Base-by-base conservation (phyloP, 2,797 vertebrate genomes). In the Heteromormyrus szaboi region DNA sequence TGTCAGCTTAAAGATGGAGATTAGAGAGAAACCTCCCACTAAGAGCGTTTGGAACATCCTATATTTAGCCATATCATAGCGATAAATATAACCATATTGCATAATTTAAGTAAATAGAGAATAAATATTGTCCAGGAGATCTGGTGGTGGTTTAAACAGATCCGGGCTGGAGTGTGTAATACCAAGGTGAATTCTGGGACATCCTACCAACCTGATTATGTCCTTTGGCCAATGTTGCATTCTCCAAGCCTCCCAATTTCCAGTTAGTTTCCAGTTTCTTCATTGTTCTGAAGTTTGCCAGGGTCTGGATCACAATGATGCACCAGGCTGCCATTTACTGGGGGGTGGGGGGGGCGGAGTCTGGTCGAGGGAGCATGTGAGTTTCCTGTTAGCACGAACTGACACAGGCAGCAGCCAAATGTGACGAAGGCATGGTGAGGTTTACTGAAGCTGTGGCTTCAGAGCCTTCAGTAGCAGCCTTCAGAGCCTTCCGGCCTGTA, bases 1-100 rank as follows among this genome's bases (percentile, higher is more conserved):
- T 98, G 98, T 98, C 98, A 98, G 97, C 96, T 96, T 97, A 96
- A 96, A 98, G 97, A 98, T 96, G 97, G 97, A 98, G 97, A 98
- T 98, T 97, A 98, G 97, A 98, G 96, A 95, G 95, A 97, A 97
- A 97, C 98, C 98, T 98, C 97, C 98, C 98, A 98, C 97, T 96
- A 96, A 94, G 97, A 95, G 95, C 94, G 95, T 96, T 96, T 97
- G 96, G 95, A 97, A 96, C 95, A 95, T 95, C 94, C 97, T 98
- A 98, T 98, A 98, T 98, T 98, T 98, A 98, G 97, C 97, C 95
- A 95, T 97, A 94, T 97, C 97, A 93, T 96, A 96, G 96, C 96
- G 96, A 97, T 98, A 98, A 98, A 98, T 98, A 98, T 97, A 97
- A 97, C 95, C 96, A 96, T 96, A 97, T 96, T 96, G 97, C 96